Conservation (phyloP, 2,888 invertebrate genomes). For the Drosophila villosipedis region DNA sequence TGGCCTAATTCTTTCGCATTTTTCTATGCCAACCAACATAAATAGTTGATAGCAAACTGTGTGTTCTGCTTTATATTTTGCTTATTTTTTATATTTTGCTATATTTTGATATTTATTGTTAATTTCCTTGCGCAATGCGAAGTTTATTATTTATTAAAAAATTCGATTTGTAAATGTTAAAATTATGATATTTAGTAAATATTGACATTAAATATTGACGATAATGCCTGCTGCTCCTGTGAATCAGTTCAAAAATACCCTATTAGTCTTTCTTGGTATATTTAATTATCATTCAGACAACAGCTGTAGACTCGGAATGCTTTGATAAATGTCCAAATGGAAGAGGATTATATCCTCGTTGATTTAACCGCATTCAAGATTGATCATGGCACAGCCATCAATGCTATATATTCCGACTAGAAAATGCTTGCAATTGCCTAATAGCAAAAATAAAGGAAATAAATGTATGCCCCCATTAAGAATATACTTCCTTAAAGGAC, state of each 20-base stretch:
- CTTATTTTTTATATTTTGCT: neutral
- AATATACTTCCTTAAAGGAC: neutral
- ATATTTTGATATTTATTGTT: neutral
- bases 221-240: too few species aligned
- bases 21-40: constrained; percentile 1
- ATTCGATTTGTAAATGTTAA: neutral
- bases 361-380: neutral
- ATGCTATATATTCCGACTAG: neutral
- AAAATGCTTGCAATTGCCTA: neutral
- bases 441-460: neutral
- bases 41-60: constrained; percentile 3
- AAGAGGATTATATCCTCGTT: neutral
- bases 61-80: neutral
- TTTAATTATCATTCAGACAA: neutral
- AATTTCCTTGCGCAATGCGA: neutral
- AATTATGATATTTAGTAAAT: neutral
- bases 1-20: constrained; percentile 4
- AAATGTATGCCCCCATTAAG: neutral
- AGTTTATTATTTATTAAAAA: neutral
- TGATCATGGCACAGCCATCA: too few species aligned
- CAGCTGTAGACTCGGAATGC: neutral
- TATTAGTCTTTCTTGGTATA: neutral
- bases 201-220: neutral
- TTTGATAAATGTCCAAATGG: neutral
- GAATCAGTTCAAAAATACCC: too few species aligned